Conservation (phyloP, 2,888 invertebrate genomes). For the Leptopilina myrica region DNA sequence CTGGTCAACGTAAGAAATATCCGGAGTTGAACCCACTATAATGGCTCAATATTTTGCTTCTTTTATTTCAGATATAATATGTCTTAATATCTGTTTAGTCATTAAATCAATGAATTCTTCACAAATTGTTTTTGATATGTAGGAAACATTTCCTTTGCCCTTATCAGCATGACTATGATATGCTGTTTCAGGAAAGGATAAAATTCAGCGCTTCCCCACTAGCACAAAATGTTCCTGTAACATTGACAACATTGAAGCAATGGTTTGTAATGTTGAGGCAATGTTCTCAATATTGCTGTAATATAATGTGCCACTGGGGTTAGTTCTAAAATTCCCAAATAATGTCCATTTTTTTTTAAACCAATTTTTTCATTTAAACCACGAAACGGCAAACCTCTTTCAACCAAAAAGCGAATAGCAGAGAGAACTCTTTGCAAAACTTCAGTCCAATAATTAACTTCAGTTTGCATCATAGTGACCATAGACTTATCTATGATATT, state of each 20-base stretch:
- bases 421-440: too few species aligned
- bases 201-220: conserved; percentile 60
- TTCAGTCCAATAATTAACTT: too few species aligned
- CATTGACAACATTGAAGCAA: too few species aligned
- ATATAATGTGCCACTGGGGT: too few species aligned
- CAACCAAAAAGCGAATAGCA: too few species aligned
- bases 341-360: too few species aligned
- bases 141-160: conserved; percentile 26
- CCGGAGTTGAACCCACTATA: conserved; percentile 44
- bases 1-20: conserved; percentile 43
- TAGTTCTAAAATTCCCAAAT: conserved; percentile 62
- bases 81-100: background rate
- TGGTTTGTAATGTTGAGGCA: too few species aligned
- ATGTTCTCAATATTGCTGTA: too few species aligned
- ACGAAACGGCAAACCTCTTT: conserved; percentile 54
- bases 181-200: conserved; percentile 46
- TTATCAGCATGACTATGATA: conserved; percentile 43
- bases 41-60: conserved; percentile 1
- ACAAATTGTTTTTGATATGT: conserved; percentile 3
- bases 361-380: conserved; percentile 40
- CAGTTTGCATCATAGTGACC: too few species aligned
- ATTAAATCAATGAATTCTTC: conserved; percentile 8
- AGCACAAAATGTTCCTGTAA: too few species aligned
- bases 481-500: too few species aligned
- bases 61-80: background rate